These are phyloP conservation scores for Hypocryptadius cinnamomeus DNA, from an alignment of 2,113 vertebrate species.

Conservation along the genomic window DNA sequence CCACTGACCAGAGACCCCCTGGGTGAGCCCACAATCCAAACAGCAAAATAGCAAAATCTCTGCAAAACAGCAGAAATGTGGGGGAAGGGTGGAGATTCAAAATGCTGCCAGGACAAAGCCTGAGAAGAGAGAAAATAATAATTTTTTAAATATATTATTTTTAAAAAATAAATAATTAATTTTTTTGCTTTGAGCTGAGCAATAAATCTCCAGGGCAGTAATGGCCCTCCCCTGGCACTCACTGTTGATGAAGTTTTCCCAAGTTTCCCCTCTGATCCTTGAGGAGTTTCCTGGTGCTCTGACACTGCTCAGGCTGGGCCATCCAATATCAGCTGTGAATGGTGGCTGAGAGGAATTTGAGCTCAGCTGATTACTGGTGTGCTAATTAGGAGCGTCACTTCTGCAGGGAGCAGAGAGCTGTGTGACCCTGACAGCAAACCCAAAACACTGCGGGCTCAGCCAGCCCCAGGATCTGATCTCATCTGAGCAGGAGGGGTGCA, in stretches of 20 bases:
- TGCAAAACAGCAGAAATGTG: neutral
- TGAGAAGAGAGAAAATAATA: constrained; percentile 59
- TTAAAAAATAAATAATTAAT: too few species aligned
- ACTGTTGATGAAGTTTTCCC: constrained; percentile 57
- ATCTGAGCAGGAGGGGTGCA: neutral
- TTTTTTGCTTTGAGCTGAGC: constrained; percentile 58
- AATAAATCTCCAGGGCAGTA: constrained; percentile 67
- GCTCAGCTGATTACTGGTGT: neutral
- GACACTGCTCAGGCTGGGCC: neutral
- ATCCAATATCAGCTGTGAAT: neutral
- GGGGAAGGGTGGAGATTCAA: constrained; percentile 35
- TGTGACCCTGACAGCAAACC: neutral
- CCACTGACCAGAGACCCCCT: neutral
- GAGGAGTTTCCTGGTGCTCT: neutral
- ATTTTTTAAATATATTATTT: neutral
- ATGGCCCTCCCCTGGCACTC: constrained; percentile 65
- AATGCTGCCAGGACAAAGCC: neutral
- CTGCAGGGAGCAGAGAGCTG: neutral
- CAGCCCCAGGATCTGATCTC: neutral
- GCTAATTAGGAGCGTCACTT: neutral
- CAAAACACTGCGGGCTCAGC: neutral
- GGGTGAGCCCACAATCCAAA: neutral
- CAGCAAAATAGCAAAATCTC: neutral
- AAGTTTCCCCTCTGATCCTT: neutral
- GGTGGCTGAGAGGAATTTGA: neutral